Conservation (phyloP, 1,140 invertebrate genomes). For the Asbolus verrucosus region DNA sequence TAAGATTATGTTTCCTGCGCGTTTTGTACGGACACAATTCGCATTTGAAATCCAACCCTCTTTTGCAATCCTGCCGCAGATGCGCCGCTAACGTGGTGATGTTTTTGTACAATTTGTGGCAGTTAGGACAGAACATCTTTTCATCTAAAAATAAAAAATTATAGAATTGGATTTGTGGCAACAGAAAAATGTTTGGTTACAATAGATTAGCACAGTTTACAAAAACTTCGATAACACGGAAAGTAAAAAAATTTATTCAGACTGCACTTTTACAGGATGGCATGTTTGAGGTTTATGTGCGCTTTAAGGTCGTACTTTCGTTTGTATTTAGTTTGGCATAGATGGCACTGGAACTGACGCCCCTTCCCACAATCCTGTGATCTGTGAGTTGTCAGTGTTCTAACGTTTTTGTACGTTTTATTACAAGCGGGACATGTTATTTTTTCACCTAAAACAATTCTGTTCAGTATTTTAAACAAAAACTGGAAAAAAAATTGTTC, state of each 20-base stretch:
- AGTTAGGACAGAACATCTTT: slow-evolving; percentile 25
- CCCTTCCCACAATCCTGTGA: slow-evolving; percentile 67
- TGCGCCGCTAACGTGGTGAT: slow-evolving; percentile 24
- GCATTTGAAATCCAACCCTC: slow-evolving; percentile 10
- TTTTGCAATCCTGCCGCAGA: slow-evolving; percentile 29
- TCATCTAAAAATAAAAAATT: slow-evolving; percentile 31
- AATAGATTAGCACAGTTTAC: too few species aligned
- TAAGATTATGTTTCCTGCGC: slow-evolving; percentile 25
- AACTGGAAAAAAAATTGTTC: too few species aligned
- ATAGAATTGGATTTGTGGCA: too few species aligned
- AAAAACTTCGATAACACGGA: background rate
- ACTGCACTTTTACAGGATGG: too few species aligned
- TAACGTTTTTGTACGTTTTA: slow-evolving; percentile 43
- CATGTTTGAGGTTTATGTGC: slow-evolving; percentile 21
- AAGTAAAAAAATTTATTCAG: background rate
- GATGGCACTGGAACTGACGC: slow-evolving; percentile 66
- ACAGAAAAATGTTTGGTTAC: too few species aligned
- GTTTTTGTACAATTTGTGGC: slow-evolving; percentile 36
- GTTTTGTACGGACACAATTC: slow-evolving; percentile 19
- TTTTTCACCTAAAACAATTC: background rate
- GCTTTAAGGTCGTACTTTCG: slow-evolving; percentile 60
- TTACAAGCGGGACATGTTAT: slow-evolving; percentile 24
- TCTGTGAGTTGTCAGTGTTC: slow-evolving; percentile 59
- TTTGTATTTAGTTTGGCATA: slow-evolving; percentile 66
- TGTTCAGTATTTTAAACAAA: background rate